Percentiles rank a stretch among this genome's conserved stretches.
Evolutionary conservation across 2,888 invertebrate species (phyloP).

Genomic region (Caenorhabditis becei): DNA sequence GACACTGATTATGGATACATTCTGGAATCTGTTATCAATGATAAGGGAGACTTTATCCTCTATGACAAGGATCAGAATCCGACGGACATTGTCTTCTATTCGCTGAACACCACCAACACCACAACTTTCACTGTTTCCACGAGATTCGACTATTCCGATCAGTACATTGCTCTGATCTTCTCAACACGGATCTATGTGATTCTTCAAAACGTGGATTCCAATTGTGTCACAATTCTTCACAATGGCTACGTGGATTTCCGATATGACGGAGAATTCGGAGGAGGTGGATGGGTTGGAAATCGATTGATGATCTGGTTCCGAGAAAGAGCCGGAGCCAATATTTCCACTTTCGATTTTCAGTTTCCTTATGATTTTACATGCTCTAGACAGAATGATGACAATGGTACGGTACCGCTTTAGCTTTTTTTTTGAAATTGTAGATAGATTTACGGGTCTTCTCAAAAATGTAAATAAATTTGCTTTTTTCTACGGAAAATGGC

Average conservation of each 20-base stretch:
- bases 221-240: slow-evolving; percentile 35
- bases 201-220: slow-evolving; percentile 5
- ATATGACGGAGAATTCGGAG: slow-evolving; percentile 38
- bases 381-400: not conserved
- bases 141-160: slow-evolving; percentile 25
- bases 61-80: slow-evolving; percentile 4
- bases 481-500: too few relatives aligned
- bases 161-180: slow-evolving; percentile 36
- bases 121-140: slow-evolving; percentile 23
- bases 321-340: slow-evolving; percentile 36
- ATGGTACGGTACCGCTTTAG: not conserved
- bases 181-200: slow-evolving; percentile 23
- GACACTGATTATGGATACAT: not conserved
- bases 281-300: slow-evolving; percentile 43
- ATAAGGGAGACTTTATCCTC: slow-evolving; percentile 21
- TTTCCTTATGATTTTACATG: slow-evolving; percentile 37
- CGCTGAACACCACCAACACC: not conserved
- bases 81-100: slow-evolving; percentile 19
- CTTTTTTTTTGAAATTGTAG: not conserved
- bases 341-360: slow-evolving; percentile 47
- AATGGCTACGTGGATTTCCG: slow-evolving; percentile 34
- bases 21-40: slow-evolving; percentile 18
- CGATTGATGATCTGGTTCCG: slow-evolving; percentile 49
- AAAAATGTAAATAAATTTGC: too few relatives aligned
- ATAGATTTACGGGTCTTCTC: not conserved